A percentile compares a stretch with the other conserved stretches of the same genome.
Evolutionary conservation across 2,797 vertebrate species (phyloP).

Genomic region (Tokudaia tokunoshimensis): DNA sequence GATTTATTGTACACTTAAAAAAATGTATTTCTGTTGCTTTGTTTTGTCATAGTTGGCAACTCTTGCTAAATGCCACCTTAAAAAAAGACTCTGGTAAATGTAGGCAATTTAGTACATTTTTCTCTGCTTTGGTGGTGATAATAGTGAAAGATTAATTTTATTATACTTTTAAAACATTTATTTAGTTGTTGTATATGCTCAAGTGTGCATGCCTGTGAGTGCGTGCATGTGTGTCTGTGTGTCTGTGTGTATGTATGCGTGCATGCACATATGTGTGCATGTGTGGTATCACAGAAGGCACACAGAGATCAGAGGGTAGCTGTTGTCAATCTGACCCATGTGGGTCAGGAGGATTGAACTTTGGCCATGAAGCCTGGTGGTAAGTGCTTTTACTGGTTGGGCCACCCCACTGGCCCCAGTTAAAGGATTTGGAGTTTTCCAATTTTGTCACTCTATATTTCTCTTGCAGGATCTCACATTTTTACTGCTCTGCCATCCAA

Average conservation of each 20-base stretch:
- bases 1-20: conserved; percentile 24
- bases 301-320: background rate
- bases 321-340: background rate
- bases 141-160: background rate
- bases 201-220: background rate
- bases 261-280: background rate
- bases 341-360: background rate
- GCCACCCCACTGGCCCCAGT: background rate
- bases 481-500: background rate
- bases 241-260: background rate
- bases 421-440: background rate
- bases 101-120: background rate
- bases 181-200: background rate
- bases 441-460: background rate
- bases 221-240: background rate
- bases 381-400: background rate
- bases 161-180: background rate
- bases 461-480: background rate
- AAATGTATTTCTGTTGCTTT: conserved; percentile 3
- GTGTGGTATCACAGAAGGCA: background rate
- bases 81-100: background rate
- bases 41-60: background rate
- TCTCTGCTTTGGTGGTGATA: background rate
- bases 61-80: background rate
- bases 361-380: background rate